These are phyloP conservation scores for Cotesia congregata DNA, from an alignment of 2,888 invertebrate genomes.

Conservation along the genomic window DNA sequence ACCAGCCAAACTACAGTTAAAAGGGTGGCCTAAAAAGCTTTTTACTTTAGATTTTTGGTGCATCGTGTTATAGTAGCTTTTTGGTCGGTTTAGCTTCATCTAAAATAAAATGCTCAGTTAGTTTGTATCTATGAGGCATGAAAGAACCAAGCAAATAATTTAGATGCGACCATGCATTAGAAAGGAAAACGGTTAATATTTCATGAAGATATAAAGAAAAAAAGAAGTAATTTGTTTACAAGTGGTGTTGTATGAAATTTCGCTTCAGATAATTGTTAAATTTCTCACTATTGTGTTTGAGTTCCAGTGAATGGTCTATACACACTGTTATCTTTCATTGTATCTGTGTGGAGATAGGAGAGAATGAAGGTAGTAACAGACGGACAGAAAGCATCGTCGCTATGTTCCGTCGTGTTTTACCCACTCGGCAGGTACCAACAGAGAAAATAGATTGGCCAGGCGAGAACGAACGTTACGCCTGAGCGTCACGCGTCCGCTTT, in stretches of 20 bases:
- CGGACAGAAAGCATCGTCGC: slow-evolving; percentile 38
- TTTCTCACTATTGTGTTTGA: background rate
- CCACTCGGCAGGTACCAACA: slow-evolving; percentile 37
- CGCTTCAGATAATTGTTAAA: background rate
- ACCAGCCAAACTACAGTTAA: slow-evolving; percentile 19
- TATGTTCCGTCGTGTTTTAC: slow-evolving; percentile 37
- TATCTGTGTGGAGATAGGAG: slow-evolving; percentile 10
- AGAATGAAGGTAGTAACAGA: slow-evolving; percentile 6
- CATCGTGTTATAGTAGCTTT: background rate
- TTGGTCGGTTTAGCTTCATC: background rate
- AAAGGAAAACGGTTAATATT: too few relatives aligned
- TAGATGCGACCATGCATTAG: background rate
- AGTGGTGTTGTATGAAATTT: background rate
- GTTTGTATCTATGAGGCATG: background rate
- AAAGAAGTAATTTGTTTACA: background rate
- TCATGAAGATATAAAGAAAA: background rate
- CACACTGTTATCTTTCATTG: slow-evolving; percentile 23
- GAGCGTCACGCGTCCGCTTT: slow-evolving; percentile 39
- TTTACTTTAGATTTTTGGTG: slow-evolving; percentile 17
- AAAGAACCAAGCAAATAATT: background rate
- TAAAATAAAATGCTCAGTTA: background rate
- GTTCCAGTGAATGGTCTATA: slow-evolving; percentile 2
- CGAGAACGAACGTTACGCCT: slow-evolving; percentile 39
- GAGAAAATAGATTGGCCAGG: slow-evolving; percentile 46
- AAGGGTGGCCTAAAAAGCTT: slow-evolving; percentile 27